Percentiles rank a stretch among this genome's conserved stretches.
phyloP scores from a whole-genome alignment of 1,140 invertebrate species.

The Drosophila kanapiae region DNA sequence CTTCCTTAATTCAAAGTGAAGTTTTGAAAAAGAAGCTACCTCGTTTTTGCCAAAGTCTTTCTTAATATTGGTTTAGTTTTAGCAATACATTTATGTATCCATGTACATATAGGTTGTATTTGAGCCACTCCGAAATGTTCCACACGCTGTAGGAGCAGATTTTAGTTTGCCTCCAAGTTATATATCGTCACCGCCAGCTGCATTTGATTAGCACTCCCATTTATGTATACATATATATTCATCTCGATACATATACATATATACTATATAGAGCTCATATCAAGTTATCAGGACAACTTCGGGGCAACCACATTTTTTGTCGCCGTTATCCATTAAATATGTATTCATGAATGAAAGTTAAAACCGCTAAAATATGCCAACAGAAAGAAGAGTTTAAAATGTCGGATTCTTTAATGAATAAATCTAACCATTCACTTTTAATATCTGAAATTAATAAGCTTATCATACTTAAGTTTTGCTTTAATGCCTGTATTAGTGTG shows the following conservation, averaged over 20 bases:
- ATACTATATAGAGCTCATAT: neutral
- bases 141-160: constrained; percentile 11
- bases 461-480: too few relatives aligned
- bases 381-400: neutral
- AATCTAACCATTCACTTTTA: neutral
- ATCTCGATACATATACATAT: constrained; percentile 5
- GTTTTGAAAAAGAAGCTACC: too few relatives aligned
- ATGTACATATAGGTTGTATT: neutral
- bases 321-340: neutral
- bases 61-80: too few relatives aligned
- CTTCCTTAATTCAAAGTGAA: neutral
- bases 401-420: too few relatives aligned
- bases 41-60: too few relatives aligned
- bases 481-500: too few relatives aligned
- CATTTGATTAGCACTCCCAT: constrained; percentile 66
- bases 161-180: constrained; percentile 26
- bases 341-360: neutral
- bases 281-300: neutral
- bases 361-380: neutral
- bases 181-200: constrained; percentile 59
- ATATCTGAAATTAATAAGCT: neutral
- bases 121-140: constrained; percentile 40
- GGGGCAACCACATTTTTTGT: neutral
- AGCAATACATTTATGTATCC: too few relatives aligned
- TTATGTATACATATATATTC: constrained; percentile 15